These are phyloP conservation scores for Noctilio leporinus DNA, from an alignment of 2,113 vertebrate genomes.

Conservation along the genomic window DNA sequence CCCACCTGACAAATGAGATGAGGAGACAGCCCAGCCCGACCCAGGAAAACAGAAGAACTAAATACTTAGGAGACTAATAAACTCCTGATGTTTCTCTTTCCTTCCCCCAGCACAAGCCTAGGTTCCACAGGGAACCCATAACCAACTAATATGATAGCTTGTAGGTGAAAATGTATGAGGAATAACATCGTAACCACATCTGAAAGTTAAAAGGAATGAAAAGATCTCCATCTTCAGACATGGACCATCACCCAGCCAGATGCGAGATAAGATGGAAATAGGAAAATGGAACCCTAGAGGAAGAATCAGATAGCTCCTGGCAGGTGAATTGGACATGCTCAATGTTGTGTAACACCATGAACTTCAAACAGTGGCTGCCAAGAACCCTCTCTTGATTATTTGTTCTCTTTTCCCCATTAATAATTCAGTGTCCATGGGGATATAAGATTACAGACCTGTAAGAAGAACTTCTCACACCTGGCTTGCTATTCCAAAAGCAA, in stretches of 20 bases:
- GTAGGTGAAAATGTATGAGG: constrained; percentile 47
- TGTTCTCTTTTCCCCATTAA: constrained; percentile 53
- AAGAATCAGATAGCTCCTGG: constrained; percentile 57
- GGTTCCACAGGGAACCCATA: constrained; percentile 18
- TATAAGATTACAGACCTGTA: constrained; percentile 41
- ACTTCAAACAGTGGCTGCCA: constrained; percentile 52
- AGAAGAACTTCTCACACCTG: constrained; percentile 51
- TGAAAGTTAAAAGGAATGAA: constrained; percentile 34
- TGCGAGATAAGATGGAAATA: constrained; percentile 36
- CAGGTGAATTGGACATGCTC: constrained; percentile 47
- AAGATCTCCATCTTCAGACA: constrained; percentile 3
- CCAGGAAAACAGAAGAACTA: neutral
- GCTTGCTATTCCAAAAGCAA: neutral
- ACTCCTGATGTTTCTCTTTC: constrained; percentile 5
- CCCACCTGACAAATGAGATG: neutral
- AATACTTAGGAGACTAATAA: neutral
- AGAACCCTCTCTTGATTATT: constrained; percentile 56
- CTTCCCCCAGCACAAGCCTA: constrained; percentile 9
- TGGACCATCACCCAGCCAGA: constrained; percentile 57
- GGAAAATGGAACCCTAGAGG: constrained; percentile 52
- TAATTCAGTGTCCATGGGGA: constrained; percentile 21
- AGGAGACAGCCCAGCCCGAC: neutral
- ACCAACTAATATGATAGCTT: neutral
- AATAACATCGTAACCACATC: constrained; percentile 34
- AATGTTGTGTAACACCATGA: constrained; percentile 42